phyloP scores from a whole-genome alignment of 1,140 invertebrate genomes.

The Rhopalosiphum maidis region DNA sequence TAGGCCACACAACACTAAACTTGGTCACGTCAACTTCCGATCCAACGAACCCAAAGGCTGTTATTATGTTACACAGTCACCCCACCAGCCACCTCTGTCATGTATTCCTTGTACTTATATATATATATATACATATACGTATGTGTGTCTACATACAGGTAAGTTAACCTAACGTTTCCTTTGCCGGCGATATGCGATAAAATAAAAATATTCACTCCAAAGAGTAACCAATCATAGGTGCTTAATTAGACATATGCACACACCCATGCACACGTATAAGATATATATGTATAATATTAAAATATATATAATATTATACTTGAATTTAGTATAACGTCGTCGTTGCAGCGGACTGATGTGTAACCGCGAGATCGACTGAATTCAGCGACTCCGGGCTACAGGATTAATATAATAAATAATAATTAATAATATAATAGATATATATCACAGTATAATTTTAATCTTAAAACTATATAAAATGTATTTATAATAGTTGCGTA shows the following conservation, averaged over 20 bases:
- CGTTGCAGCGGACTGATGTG: background rate
- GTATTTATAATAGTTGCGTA: too few relatives aligned
- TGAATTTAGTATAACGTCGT: background rate
- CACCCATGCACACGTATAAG: background rate
- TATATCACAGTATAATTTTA: background rate
- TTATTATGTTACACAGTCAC: conserved; percentile 47
- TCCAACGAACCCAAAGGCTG: conserved; percentile 55
- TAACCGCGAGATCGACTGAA: background rate
- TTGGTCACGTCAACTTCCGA: conserved; percentile 57
- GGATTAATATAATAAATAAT: background rate
- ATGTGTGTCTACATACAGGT: background rate
- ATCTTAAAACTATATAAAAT: too few relatives aligned
- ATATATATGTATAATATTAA: background rate
- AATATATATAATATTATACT: background rate
- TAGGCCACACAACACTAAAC: conserved; percentile 57
- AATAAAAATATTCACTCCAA: conserved; percentile 54
- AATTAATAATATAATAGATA: background rate
- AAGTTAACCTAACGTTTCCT: conserved; percentile 15
- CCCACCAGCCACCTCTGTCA: background rate
- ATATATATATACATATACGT: background rate
- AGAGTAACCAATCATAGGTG: conserved; percentile 46
- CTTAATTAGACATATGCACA: conserved; percentile 37
- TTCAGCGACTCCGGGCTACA: too few relatives aligned
- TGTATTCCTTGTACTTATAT: background rate
- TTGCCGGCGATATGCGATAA: conserved; percentile 22